These are phyloP conservation scores for Macroglossus sobrinus DNA, from an alignment of 2,113 vertebrate species.

Conservation along the genomic window DNA sequence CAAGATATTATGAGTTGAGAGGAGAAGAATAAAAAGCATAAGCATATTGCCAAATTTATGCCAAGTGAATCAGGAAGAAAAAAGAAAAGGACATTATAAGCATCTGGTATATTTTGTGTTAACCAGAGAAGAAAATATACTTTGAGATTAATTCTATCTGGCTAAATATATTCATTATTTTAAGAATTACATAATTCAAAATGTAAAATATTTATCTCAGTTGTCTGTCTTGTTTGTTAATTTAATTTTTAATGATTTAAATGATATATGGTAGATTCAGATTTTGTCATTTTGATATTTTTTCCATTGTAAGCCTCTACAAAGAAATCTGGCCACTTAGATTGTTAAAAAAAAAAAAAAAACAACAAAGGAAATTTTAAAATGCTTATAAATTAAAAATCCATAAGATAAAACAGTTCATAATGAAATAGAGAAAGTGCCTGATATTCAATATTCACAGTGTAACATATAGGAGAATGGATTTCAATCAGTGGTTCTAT, in stretches of 20 bases:
- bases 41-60: not conserved
- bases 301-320: not conserved
- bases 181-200: not conserved
- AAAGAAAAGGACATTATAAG: not conserved
- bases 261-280: not conserved
- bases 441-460: not conserved
- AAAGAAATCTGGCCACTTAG: not conserved
- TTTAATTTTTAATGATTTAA: not conserved
- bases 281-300: not conserved
- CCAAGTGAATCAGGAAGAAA: not conserved
- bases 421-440: not conserved
- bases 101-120: slow-evolving; percentile 20
- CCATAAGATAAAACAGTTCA: not conserved
- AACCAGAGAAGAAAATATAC: not conserved
- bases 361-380: not conserved
- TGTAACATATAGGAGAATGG: no score
- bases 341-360: no score
- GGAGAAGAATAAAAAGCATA: not conserved
- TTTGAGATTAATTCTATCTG: not conserved
- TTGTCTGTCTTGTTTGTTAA: not conserved
- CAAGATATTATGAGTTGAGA: not conserved
- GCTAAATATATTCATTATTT: slow-evolving; percentile 12
- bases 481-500: not conserved
- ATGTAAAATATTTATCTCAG: not conserved
- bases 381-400: not conserved